Percentiles rank a stretch among this genome's conserved stretches.
These are phyloP conservation scores for Electrona antarctica DNA, from an alignment of 2,113 vertebrate species.

Conservation along the genomic window DNA sequence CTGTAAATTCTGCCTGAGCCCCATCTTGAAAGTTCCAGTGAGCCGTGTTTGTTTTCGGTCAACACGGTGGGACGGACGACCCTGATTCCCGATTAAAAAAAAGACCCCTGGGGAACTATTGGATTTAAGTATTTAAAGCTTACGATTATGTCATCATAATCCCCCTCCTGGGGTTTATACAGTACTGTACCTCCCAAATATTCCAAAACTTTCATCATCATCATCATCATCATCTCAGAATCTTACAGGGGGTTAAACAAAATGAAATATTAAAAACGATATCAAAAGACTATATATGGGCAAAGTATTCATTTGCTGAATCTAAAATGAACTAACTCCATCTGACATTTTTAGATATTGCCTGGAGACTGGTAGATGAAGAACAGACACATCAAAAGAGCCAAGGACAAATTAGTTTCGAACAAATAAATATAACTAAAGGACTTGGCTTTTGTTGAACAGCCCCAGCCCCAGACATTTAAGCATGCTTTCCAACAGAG, in stretches of 20 bases:
- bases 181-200: background rate
- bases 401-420: conserved; percentile 49
- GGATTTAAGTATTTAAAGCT: too few relatives aligned
- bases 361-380: conserved; percentile 37
- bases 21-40: conserved; percentile 31
- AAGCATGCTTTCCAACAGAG: conserved; percentile 64
- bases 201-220: background rate
- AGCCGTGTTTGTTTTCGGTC: conserved; percentile 13
- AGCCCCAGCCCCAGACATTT: conserved; percentile 56
- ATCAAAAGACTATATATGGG: conserved; percentile 39
- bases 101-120: too few relatives aligned
- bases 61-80: background rate
- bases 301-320: conserved; percentile 46
- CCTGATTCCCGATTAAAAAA: background rate
- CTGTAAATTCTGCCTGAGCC: conserved; percentile 44
- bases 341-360: conserved; percentile 38
- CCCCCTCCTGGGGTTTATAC: too few relatives aligned
- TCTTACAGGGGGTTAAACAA: background rate
- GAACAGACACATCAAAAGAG: conserved; percentile 45
- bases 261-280: conserved; percentile 15
- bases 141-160: too few relatives aligned
- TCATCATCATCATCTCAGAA: background rate
- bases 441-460: conserved; percentile 36
- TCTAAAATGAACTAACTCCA: conserved; percentile 23
- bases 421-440: conserved; percentile 59